These are phyloP conservation scores for Thysanoteuthis rhombus DNA, from an alignment of 2,888 invertebrate genomes.

Conservation along the genomic window DNA sequence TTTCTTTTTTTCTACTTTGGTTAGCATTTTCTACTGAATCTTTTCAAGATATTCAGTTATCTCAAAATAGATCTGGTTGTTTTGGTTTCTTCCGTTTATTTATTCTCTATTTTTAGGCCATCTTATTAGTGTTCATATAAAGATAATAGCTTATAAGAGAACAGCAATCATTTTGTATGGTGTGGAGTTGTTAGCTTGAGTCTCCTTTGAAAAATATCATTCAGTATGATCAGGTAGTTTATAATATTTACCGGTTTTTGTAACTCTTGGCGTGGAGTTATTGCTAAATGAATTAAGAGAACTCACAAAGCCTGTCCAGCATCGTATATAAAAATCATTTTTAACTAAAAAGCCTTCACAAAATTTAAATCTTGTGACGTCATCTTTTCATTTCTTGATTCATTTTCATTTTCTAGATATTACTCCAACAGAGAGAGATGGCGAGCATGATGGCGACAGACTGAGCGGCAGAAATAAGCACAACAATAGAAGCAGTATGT, in stretches of 20 bases:
- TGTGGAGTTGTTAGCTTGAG: background rate
- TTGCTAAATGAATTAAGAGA: background rate
- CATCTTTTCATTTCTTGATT: conserved; percentile 12
- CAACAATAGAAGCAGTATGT: conserved; percentile 30
- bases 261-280: background rate
- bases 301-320: background rate
- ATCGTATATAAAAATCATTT: background rate
- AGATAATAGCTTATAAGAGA: background rate
- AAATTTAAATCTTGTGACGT: background rate
- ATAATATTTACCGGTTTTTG: background rate
- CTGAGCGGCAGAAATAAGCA: conserved; percentile 27
- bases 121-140: background rate
- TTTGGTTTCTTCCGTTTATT: background rate
- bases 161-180: background rate
- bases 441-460: conserved; percentile 26
- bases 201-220: background rate
- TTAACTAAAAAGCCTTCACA: background rate
- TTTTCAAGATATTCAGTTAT: background rate
- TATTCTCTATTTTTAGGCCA: background rate
- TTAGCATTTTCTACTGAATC: background rate
- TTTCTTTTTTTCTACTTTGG: background rate
- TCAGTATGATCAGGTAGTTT: background rate
- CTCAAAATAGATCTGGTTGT: background rate
- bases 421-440: conserved; percentile 28
- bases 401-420: conserved; percentile 30